Evolutionary conservation across 2,113 vertebrate genomes (phyloP).

Genomic region (Myotis davidii): DNA sequence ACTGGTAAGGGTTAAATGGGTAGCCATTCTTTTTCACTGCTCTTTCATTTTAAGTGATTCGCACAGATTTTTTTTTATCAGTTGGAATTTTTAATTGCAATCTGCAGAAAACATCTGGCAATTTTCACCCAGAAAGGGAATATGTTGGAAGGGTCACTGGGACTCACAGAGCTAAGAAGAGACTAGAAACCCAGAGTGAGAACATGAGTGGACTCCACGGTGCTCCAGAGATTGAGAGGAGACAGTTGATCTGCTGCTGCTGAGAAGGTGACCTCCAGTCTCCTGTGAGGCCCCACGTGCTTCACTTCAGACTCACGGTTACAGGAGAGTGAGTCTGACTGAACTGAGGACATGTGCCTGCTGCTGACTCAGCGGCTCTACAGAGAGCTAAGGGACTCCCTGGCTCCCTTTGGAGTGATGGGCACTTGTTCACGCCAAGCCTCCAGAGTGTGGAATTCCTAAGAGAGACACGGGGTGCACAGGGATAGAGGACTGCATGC

Average conservation of each 20-base stretch:
- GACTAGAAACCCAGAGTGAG: neutral
- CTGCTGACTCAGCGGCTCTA: no score
- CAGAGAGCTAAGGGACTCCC: neutral
- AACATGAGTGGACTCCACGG: accelerated
- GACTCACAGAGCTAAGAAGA: neutral
- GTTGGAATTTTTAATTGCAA: neutral
- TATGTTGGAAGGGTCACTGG: neutral
- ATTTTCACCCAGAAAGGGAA: neutral
- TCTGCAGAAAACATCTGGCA: neutral
- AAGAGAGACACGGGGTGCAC: neutral
- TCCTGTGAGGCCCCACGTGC: accelerated
- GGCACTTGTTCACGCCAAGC: neutral
- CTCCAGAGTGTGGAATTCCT: no score
- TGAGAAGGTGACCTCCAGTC: neutral
- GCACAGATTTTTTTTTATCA: neutral
- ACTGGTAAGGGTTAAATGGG: conserved; percentile 59
- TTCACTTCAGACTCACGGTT: neutral
- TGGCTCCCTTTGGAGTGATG: neutral
- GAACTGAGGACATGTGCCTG: neutral
- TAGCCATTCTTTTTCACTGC: neutral
- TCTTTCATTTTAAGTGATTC: neutral
- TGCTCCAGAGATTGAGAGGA: neutral
- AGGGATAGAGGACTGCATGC: neutral
- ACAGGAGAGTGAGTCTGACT: neutral
- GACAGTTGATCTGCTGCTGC: neutral